Evolutionary conservation across 2,797 vertebrate genomes (phyloP), one percentile per base, ranked within the genome.

Genomic region (Apogon talboti): DNA sequence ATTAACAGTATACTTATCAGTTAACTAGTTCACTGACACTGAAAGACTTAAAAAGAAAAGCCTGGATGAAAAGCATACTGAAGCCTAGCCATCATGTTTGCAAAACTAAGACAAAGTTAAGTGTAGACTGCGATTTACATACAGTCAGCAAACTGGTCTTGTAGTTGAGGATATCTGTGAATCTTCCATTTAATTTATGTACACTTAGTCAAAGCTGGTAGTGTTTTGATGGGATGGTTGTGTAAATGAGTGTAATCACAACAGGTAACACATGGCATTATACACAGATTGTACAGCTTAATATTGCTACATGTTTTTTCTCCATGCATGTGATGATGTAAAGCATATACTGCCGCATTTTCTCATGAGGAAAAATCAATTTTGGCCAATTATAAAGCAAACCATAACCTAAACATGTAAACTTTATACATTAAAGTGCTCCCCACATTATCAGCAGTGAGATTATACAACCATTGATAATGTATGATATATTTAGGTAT

Each of bases 391-490:
- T 57, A 77, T 50, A 62, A 46, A 72, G 70, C 48, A 55, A 82
- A 79, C 62, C 67, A 71, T 72, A 81, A 72, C 68, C 76, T 84
- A 78, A 85, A 86, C 79, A 87, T 78, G 83, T 90, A 85, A 84
- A 90, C 80, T 84, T 84, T 81, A 76, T 84, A 88, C 83, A 86
- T 60, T 91, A 87, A 90, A 92, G 89, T 92, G 89, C 90, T 87
- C 78, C 83, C 80, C 76, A 87, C 84, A 71, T 82, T 66, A 77
- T 84, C 66, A 71, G 78, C 69, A 80, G 76, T 79, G 79, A 85
- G 58, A 81, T 84, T 78, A 82, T 74, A 79, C 73, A 79, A 78
- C 76, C 66, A 62, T 68, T 52, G 43, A 74, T 69, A 72, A 63
- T 63, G 62, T 47, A 43, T 57, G 61, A 69, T 69, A 64, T 52